phyloP scores from a whole-genome alignment of 2,888 invertebrate species.

The Antitype chi region DNA sequence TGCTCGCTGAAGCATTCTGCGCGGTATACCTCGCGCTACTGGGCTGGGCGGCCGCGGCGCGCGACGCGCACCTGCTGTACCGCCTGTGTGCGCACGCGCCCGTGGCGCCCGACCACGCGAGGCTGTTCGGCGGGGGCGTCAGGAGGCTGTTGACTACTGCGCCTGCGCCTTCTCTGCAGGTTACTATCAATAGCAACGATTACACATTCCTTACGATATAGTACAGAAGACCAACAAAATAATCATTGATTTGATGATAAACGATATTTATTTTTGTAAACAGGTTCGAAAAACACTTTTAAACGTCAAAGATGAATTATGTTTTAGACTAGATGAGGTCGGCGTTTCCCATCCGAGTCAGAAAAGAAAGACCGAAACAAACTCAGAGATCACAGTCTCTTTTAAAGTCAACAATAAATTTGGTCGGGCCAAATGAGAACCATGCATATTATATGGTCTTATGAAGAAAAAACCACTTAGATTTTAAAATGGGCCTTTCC shows the following conservation, averaged over 20 bases:
- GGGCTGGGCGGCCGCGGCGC: slow-evolving; percentile 97
- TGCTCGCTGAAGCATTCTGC: slow-evolving; percentile 98
- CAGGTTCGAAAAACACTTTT: neutral
- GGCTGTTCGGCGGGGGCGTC: slow-evolving; percentile 97
- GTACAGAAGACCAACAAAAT: neutral
- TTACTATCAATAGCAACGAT: slow-evolving; percentile 56
- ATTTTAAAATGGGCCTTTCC: too few relatives aligned
- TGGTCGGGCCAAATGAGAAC: too few relatives aligned
- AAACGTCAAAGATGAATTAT: neutral
- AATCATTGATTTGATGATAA: neutral
- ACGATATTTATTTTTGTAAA: too few relatives aligned
- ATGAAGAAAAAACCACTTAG: too few relatives aligned
- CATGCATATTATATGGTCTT: too few relatives aligned
- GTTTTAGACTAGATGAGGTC: neutral
- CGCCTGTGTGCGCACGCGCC: slow-evolving; percentile 96
- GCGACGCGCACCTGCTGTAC: slow-evolving; percentile 98
- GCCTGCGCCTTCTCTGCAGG: slow-evolving; percentile 87
- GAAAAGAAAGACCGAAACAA: too few relatives aligned
- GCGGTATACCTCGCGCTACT: slow-evolving; percentile 98
- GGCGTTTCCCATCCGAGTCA: too few relatives aligned
- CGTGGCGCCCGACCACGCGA: slow-evolving; percentile 94
- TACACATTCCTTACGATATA: neutral
- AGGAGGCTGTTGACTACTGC: slow-evolving; percentile 96
- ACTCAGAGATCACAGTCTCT: neutral
- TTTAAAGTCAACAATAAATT: neutral